A percentile compares a stretch with the other conserved stretches of the same genome.
These are phyloP conservation scores for Albula goreensis DNA, from an alignment of 2,113 vertebrate species.

Conservation along the genomic window DNA sequence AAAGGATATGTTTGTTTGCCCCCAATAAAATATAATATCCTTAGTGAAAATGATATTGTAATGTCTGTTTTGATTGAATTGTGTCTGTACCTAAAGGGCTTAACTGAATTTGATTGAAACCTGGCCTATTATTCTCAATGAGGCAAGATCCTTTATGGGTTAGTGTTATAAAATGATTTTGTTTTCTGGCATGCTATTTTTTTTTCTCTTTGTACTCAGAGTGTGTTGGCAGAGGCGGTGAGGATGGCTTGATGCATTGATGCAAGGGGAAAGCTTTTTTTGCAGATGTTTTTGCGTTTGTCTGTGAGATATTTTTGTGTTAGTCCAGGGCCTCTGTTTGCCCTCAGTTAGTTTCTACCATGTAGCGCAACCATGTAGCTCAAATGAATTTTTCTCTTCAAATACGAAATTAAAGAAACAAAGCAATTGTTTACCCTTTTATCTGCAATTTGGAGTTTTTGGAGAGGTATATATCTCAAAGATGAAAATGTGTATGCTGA, in stretches of 20 bases:
- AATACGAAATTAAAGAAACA: background rate
- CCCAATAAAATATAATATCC: too few species aligned
- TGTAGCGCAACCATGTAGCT: background rate
- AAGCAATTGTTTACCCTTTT: too few species aligned
- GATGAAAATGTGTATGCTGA: background rate
- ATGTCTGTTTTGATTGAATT: too few species aligned
- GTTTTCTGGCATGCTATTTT: background rate
- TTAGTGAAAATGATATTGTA: too few species aligned
- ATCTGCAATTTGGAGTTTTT: background rate
- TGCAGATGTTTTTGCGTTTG: constrained; percentile 15
- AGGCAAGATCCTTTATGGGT: too few species aligned
- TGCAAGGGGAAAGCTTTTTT: too few species aligned
- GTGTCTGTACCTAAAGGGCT: too few species aligned
- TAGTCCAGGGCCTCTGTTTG: background rate
- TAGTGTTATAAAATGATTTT: background rate
- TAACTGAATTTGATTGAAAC: too few species aligned
- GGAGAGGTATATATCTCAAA: background rate
- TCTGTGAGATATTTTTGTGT: background rate
- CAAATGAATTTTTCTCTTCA: background rate
- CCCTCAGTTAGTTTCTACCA: background rate
- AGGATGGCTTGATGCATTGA: background rate
- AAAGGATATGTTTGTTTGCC: too few species aligned
- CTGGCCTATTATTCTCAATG: background rate
- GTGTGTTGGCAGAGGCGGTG: background rate
- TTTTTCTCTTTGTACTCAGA: background rate